Evolutionary conservation across 2,113 vertebrate genomes (phyloP).

Genomic region (Desmodus rotundus): DNA sequence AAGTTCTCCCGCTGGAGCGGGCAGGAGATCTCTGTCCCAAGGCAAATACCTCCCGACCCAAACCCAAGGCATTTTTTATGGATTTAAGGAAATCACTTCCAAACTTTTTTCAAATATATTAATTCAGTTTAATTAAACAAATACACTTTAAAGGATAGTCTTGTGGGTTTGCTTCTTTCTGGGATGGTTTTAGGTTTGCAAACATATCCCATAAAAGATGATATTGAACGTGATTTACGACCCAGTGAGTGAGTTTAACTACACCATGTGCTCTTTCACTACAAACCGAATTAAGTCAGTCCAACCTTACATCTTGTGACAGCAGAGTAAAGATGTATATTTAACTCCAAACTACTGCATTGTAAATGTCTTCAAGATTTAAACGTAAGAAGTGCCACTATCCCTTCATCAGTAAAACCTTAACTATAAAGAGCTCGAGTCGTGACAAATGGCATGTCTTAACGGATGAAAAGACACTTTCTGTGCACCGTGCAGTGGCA

Average conservation of each 20-base stretch:
- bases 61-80: neutral
- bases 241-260: neutral
- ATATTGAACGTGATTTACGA: neutral
- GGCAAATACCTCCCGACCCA: neutral
- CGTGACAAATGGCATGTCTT: conserved; percentile 9
- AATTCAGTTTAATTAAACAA: neutral
- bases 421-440: conserved; percentile 36
- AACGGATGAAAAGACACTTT: conserved; percentile 27
- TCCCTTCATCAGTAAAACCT: neutral
- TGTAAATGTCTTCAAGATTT: conserved; percentile 43
- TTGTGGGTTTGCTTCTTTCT: neutral
- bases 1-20: neutral
- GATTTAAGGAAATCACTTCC: neutral
- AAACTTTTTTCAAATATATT: neutral
- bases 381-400: conserved; percentile 1
- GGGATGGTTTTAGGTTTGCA: neutral
- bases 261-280: neutral
- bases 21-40: neutral
- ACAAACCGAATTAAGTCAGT: neutral
- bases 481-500: neutral
- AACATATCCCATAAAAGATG: neutral
- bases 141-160: neutral
- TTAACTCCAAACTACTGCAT: neutral
- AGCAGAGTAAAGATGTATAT: neutral
- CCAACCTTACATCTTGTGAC: neutral